phyloP scores from a whole-genome alignment of 2,888 invertebrate genomes.

The Xestia sexstrigata region DNA sequence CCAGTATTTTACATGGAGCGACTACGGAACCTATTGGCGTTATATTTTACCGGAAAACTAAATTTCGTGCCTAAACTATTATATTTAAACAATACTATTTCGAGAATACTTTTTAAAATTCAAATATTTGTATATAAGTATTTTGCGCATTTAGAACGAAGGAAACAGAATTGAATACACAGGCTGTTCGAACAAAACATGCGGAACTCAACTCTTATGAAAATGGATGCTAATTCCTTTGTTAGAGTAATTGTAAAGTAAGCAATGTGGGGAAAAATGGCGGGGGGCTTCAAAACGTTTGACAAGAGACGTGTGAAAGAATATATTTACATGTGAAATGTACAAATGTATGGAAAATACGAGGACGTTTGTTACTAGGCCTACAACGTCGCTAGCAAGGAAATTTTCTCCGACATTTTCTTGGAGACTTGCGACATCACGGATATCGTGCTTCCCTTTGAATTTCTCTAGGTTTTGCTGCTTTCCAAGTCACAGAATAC shows the following conservation, averaged over 20 bases:
- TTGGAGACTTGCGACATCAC: not conserved
- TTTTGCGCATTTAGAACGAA: conserved; percentile 35
- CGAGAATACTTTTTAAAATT: conserved; percentile 10
- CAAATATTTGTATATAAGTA: too few relatives aligned
- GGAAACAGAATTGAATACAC: conserved; percentile 39
- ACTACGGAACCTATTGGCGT: not conserved
- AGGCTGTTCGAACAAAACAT: conserved; percentile 31
- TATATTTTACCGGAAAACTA: conserved; percentile 9
- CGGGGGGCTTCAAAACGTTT: conserved; percentile 43
- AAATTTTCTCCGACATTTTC: conserved; percentile 9
- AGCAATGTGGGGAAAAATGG: conserved; percentile 55
- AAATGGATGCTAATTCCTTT: conserved; percentile 55
- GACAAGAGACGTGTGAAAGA: conserved; percentile 56
- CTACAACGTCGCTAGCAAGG: not conserved
- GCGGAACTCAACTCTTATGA: conserved; percentile 39
- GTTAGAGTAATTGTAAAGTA: conserved; percentile 57
- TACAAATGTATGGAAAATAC: conserved; percentile 1
- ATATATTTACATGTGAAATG: conserved; percentile 54
- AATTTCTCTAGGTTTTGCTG: not conserved
- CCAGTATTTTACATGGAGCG: too few relatives aligned
- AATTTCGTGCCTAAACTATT: not conserved
- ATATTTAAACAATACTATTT: conserved; percentile 6
- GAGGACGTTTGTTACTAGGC: not conserved
- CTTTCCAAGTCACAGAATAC: not conserved
- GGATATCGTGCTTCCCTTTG: not conserved